A percentile compares a stretch with the other conserved stretches of the same genome.
Evolutionary conservation across 2,113 vertebrate genomes (phyloP).

Genomic region (Eudyptes chrysolophus): DNA sequence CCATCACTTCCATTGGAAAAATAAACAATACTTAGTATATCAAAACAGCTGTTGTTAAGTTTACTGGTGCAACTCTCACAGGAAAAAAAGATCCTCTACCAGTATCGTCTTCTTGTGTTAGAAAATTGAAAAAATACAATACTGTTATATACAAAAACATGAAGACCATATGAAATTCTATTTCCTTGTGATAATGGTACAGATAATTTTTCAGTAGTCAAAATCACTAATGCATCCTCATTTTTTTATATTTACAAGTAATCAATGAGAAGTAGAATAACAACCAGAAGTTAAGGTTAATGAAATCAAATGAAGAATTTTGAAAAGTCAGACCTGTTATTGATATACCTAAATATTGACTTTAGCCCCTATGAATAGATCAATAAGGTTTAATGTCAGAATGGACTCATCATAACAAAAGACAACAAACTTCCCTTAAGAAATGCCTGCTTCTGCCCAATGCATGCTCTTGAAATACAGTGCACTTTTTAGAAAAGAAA

Average conservation of each 20-base stretch:
- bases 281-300: slow-evolving; percentile 44
- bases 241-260: slow-evolving; percentile 24
- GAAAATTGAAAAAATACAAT: background rate
- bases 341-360: slow-evolving; percentile 40
- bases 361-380: slow-evolving; percentile 10
- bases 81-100: background rate
- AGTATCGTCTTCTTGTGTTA: background rate
- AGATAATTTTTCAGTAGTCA: background rate
- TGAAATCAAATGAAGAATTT: slow-evolving; percentile 57
- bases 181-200: background rate
- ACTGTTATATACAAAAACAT: background rate
- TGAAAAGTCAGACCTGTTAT: slow-evolving; percentile 42
- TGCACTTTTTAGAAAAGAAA: background rate
- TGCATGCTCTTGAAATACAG: background rate
- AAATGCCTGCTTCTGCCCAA: background rate
- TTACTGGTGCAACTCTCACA: background rate
- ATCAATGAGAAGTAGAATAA: slow-evolving; percentile 41
- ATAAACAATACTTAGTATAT: background rate
- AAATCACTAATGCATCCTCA: background rate
- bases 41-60: background rate
- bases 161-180: background rate
- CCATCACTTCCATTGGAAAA: background rate
- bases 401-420: background rate
- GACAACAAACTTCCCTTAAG: background rate
- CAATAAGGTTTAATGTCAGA: slow-evolving; percentile 39